Percentiles rank a stretch among this genome's conserved stretches.
Evolutionary conservation across 2,113 vertebrate genomes (phyloP).

Genomic region (Tachysurus fulvidraco): DNA sequence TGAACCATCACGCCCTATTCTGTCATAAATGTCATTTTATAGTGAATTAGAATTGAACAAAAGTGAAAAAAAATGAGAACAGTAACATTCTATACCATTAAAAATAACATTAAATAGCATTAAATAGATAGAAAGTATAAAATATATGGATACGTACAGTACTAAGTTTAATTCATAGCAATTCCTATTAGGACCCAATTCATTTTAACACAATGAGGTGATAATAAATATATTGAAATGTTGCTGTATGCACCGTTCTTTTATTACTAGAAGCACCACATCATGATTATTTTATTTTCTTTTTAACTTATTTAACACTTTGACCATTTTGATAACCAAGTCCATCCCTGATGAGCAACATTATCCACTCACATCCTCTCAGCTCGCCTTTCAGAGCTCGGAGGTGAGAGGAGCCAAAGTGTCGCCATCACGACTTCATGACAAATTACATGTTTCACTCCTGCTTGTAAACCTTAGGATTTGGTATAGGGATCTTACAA

Average conservation of each 20-base stretch:
- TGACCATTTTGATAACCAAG: background rate
- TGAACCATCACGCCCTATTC: no score
- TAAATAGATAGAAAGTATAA: background rate
- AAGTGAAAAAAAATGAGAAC: no score
- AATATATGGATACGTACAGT: background rate
- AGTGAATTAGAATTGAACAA: background rate
- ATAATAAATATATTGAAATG: background rate
- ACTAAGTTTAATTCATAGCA: background rate
- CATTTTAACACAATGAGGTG: background rate
- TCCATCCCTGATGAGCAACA: constrained; percentile 36
- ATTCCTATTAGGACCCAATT: background rate
- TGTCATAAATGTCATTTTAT: no score
- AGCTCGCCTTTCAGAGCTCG: constrained; percentile 52
- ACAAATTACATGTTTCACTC: constrained; percentile 56
- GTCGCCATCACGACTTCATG: constrained; percentile 53
- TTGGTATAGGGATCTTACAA: constrained; percentile 51
- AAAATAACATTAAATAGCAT: background rate
- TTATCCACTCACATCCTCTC: constrained; percentile 55
- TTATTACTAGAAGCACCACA: background rate
- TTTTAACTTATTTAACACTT: background rate
- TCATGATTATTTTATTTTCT: background rate
- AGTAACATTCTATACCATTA: background rate
- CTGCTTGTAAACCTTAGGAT: constrained; percentile 23
- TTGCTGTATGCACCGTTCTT: background rate
- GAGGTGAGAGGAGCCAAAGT: constrained; percentile 24